Conservation (phyloP, 2,888 invertebrate genomes). For the Hemaris fuciformis region DNA sequence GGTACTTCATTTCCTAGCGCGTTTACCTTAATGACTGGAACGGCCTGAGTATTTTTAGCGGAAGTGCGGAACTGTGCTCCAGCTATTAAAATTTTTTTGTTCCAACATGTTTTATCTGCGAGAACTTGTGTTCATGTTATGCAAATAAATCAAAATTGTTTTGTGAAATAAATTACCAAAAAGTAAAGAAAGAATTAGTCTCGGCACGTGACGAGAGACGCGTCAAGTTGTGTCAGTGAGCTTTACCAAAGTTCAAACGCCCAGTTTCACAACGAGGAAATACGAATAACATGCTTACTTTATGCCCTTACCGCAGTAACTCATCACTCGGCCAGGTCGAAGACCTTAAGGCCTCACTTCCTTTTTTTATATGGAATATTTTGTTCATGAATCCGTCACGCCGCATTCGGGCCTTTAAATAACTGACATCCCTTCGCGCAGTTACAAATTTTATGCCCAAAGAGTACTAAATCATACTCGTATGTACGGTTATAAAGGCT, state of each 20-base stretch:
- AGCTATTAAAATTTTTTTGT: neutral
- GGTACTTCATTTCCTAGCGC: neutral
- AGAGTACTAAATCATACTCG: neutral
- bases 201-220: slow-evolving; percentile 22
- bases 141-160: neutral
- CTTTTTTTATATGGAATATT: slow-evolving; percentile 2
- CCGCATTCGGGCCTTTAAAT: neutral
- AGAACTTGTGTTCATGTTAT: neutral
- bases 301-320: slow-evolving; percentile 14
- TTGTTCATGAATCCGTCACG: neutral
- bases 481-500: neutral
- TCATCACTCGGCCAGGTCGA: slow-evolving; percentile 13
- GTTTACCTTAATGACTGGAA: neutral
- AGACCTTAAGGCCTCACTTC: slow-evolving; percentile 8
- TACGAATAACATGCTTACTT: slow-evolving; percentile 11
- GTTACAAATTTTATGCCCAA: neutral
- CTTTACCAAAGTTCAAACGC: slow-evolving; percentile 23
- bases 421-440: neutral
- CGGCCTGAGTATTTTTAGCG: neutral
- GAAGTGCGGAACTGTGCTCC: neutral
- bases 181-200: slow-evolving; percentile 20
- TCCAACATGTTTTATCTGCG: neutral
- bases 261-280: slow-evolving; percentile 23
- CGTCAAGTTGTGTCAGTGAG: slow-evolving; percentile 15
- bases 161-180: slow-evolving; percentile 15